Conservation (phyloP, 37 sponge, comb jelly and placozoan genomes). For the Hormiphora californensis region DNA sequence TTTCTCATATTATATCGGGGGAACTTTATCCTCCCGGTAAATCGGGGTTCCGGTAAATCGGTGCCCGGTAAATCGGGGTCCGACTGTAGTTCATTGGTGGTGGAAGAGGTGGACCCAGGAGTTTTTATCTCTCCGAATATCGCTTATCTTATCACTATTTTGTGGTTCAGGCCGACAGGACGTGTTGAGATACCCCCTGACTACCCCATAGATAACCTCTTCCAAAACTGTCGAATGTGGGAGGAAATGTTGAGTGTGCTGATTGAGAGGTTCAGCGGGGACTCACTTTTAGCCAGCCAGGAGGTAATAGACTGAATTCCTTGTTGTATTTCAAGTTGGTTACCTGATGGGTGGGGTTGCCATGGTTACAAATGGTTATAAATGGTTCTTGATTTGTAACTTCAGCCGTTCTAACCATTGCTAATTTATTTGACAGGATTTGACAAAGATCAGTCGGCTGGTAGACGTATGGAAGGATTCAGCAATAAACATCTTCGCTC, state of each 20-base stretch:
- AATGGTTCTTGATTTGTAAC: too few relatives aligned
- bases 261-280: constrained; percentile 76
- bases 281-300: constrained; percentile 63
- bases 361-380: too few relatives aligned
- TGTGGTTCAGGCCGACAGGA: constrained; percentile 55
- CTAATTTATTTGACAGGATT: constrained; percentile 11
- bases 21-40: too few relatives aligned
- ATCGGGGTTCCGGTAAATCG: too few relatives aligned
- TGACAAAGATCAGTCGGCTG: constrained; percentile 26
- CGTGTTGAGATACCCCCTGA: constrained; percentile 17
- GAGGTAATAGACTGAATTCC: constrained; percentile 59
- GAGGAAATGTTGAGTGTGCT: constrained; percentile 64
- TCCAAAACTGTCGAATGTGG: constrained; percentile 65
- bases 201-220: constrained; percentile 55
- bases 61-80: too few relatives aligned
- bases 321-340: too few relatives aligned
- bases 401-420: not conserved
- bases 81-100: too few relatives aligned
- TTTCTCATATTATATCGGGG: too few relatives aligned
- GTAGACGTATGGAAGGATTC: constrained; percentile 73
- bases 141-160: too few relatives aligned
- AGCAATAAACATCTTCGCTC: constrained; percentile 63
- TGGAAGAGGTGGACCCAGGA: too few relatives aligned
- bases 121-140: too few relatives aligned
- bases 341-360: too few relatives aligned